Percentiles rank a stretch among this genome's conserved stretches.
Evolutionary conservation across 2,797 vertebrate species (phyloP).

Genomic region (Rachycentron canadum): DNA sequence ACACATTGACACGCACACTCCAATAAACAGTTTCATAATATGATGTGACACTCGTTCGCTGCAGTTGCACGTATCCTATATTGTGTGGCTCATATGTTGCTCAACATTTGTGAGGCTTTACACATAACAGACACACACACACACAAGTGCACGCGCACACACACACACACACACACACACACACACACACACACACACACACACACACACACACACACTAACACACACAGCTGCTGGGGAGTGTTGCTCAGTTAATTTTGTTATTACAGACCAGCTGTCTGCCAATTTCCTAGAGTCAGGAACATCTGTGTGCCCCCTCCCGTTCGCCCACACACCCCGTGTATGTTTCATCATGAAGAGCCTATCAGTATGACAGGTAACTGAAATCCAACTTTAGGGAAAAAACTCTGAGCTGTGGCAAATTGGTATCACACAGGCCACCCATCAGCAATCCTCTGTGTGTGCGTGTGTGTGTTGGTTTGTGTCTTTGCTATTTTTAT

Average conservation of each 20-base stretch:
- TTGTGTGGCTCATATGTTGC: slow-evolving; percentile 10
- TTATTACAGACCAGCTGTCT: slow-evolving; percentile 76
- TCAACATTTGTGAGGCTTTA: slow-evolving; percentile 18
- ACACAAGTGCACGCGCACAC: too few species aligned
- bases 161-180: slow-evolving; percentile 3
- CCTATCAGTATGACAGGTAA: slow-evolving; percentile 59
- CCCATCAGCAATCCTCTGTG: slow-evolving; percentile 49
- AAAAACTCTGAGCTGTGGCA: slow-evolving; percentile 34
- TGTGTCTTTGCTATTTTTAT: slow-evolving; percentile 12
- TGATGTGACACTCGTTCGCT: slow-evolving; percentile 6
- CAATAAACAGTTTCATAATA: neutral
- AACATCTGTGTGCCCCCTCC: slow-evolving; percentile 59
- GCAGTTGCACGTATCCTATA: neutral
- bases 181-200: slow-evolving; percentile 13
- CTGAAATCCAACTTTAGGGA: slow-evolving; percentile 54
- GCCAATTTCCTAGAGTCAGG: slow-evolving; percentile 59
- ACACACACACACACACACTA: slow-evolving; percentile 10
- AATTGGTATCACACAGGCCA: slow-evolving; percentile 42
- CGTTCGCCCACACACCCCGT: neutral
- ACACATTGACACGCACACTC: slow-evolving; percentile 26
- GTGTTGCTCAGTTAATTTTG: slow-evolving; percentile 70
- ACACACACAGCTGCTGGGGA: slow-evolving; percentile 56
- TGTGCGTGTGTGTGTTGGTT: slow-evolving; percentile 11
- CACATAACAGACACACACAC: slow-evolving; percentile 8
- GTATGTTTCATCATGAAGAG: slow-evolving; percentile 63